Base-by-base conservation (phyloP, 2,113 vertebrate genomes). In the Oxyura jamaicensis region DNA sequence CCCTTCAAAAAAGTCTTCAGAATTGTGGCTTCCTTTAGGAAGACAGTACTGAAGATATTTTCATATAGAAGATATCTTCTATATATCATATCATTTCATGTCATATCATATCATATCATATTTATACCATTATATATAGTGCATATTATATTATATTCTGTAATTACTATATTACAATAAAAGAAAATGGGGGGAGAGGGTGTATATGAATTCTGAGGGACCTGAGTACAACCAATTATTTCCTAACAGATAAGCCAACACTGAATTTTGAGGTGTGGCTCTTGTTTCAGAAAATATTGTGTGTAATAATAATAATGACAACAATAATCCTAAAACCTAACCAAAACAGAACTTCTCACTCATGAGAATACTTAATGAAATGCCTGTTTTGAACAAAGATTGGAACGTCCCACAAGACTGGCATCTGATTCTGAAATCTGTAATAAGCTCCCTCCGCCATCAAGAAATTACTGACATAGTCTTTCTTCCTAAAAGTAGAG, bases 191-290 rank as follows among this genome's bases (percentile, higher is more conserved):
- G 2, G 42, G 36, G 42, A 44, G 42, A 17, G 42, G 23, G 20
- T 8, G 19, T 72, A 7, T 22, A 36, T 33, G 52, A 86, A 63
- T 7, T 50, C 12, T n/a, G 25, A 60, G 22, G 14, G 8, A 58
- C 19, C 65, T 46, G 29, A 73, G 13, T 53, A 75, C 0, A 8
- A 55, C 2, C 0, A 10, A 16, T 9, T 35, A 11, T 67, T 88
- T 65, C 44, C 20, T 52, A 76, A 44, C 11, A 60, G 7, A 31
- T 5, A 9, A 50, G 22, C 1, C 2, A 52, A 28, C 0, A 28
- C 29, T 62, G 50, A 2, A 69, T 31, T 44, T 4, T 36, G 58
- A 75, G 25, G 7, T 20, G 22, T 5, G 80, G 10, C 4, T 85
- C 29, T 42, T 62, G 56, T 79, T 79, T 71, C 29, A 46, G 5